Evolutionary conservation across 2,113 vertebrate species (phyloP).

Genomic region (Periophthalmus modestus): DNA sequence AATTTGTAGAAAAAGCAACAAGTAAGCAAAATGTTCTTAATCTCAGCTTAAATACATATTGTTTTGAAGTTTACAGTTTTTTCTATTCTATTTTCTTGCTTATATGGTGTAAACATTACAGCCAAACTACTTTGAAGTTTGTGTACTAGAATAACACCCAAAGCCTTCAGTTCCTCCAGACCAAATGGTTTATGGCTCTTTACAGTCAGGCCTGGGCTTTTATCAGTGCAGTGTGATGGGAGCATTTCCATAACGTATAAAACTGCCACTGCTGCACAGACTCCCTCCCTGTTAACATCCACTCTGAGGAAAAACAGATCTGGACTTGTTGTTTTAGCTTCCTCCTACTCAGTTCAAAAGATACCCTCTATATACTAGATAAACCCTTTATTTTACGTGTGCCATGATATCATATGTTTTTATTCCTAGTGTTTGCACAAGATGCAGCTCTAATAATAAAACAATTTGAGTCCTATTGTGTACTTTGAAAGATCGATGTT

Average conservation of each 20-base stretch:
- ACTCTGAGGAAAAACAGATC: slow-evolving; percentile 16
- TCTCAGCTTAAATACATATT: too few relatives aligned
- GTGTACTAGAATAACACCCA: not conserved
- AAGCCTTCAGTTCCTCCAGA: not conserved
- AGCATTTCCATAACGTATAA: slow-evolving; percentile 23
- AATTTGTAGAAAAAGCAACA: too few relatives aligned
- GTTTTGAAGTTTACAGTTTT: not conserved
- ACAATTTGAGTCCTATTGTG: not conserved
- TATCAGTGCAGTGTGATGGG: slow-evolving; percentile 16
- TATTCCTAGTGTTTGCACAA: not conserved
- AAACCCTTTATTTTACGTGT: slow-evolving; percentile 15
- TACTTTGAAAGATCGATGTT: not conserved
- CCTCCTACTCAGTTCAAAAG: slow-evolving; percentile 24
- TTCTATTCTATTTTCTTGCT: not conserved
- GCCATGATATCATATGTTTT: not conserved
- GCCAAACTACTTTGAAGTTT: slow-evolving; percentile 13
- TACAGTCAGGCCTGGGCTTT: slow-evolving; percentile 15
- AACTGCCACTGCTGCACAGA: not conserved
- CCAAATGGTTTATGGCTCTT: slow-evolving; percentile 29
- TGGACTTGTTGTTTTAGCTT: slow-evolving; percentile 3
- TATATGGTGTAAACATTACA: slow-evolving; percentile 5
- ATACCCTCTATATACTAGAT: slow-evolving; percentile 45
- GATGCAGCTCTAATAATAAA: slow-evolving; percentile 8
- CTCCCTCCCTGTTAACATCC: slow-evolving; percentile 5
- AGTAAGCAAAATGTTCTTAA: too few relatives aligned